Conservation (phyloP, 2,797 vertebrate species). For the Peromyscus attwateri region DNA sequence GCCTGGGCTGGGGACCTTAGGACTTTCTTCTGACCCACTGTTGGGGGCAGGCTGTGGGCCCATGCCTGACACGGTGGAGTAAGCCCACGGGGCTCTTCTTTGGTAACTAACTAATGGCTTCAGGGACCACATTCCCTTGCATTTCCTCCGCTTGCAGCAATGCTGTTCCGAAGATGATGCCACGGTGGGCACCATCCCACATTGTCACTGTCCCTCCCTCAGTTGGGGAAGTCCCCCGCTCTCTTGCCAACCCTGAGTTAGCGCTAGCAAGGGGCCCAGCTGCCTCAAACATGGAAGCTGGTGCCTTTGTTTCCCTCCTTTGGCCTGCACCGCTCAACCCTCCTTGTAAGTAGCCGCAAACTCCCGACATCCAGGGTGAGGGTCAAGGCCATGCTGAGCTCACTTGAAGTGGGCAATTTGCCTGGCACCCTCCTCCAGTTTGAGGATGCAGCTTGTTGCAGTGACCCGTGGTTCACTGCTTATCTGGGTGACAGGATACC, state of each 20-base stretch:
- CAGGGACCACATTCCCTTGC: not conserved
- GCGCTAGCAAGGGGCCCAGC: accelerated
- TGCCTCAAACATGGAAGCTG: not conserved
- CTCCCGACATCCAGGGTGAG: accelerated
- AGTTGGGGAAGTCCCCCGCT: not conserved
- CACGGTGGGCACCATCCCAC: accelerated
- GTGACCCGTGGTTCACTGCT: not conserved
- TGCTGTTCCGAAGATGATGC: not conserved
- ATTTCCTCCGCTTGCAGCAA: conserved; percentile 43
- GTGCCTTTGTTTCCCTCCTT: not conserved
- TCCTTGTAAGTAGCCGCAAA: conserved; percentile 90
- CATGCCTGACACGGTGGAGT: not conserved
- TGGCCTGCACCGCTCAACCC: conserved; percentile 87
- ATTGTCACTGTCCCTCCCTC: not conserved
- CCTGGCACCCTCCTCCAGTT: too few relatives aligned
- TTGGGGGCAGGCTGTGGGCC: not conserved
- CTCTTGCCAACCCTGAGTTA: not conserved
- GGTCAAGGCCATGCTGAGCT: accelerated
- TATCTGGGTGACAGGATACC: not conserved
- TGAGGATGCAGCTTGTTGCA: accelerated
- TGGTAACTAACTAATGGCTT: conserved; percentile 13
- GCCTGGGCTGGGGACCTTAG: conserved; percentile 47
- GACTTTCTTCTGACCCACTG: conserved; percentile 67
- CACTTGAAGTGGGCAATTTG: accelerated
- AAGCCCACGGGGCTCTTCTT: conserved; percentile 16